A percentile compares a stretch with the other conserved stretches of the same genome.
phyloP scores from a whole-genome alignment of 2,888 invertebrate species.

The Netelia fuscicornis region DNA sequence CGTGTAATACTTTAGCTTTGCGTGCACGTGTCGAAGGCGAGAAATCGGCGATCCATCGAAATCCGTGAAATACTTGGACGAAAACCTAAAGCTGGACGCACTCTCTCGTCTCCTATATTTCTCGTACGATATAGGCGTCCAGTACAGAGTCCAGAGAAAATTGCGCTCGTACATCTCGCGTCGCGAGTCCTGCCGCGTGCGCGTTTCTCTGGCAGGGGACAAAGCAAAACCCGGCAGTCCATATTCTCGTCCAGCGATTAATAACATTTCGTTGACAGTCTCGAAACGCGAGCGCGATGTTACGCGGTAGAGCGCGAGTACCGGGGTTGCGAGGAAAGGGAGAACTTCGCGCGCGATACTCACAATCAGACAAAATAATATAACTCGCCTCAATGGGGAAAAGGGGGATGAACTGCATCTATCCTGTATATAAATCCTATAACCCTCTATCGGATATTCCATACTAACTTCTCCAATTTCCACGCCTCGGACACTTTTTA shows the following conservation, averaged over 20 bases:
- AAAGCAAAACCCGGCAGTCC: conserved; percentile 59
- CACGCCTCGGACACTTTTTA: too few species aligned
- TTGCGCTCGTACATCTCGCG: conserved; percentile 65
- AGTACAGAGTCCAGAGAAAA: conserved; percentile 57
- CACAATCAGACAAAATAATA: conserved; percentile 54
- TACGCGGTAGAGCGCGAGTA: conserved; percentile 8
- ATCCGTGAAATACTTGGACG: not conserved
- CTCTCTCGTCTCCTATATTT: conserved; percentile 21
- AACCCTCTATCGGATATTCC: not conserved
- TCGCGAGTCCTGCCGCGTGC: conserved; percentile 17
- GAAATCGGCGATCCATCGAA: conserved; percentile 45
- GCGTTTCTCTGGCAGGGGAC: conserved; percentile 57
- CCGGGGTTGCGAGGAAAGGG: not conserved
- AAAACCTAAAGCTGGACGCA: conserved; percentile 8
- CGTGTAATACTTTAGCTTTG: conserved; percentile 1
- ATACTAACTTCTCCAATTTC: not conserved
- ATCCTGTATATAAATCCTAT: not conserved
- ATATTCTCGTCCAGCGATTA: conserved; percentile 63
- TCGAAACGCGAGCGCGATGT: conserved; percentile 33
- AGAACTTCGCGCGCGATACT: conserved; percentile 35
- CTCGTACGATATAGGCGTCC: conserved; percentile 30
- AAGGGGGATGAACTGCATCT: conserved; percentile 16
- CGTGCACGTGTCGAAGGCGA: conserved; percentile 20
- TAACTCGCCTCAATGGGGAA: conserved; percentile 21
- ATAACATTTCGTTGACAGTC: conserved; percentile 65